Conservation (phyloP, 2,113 vertebrate genomes). For the Himantopus leucocephalus region DNA sequence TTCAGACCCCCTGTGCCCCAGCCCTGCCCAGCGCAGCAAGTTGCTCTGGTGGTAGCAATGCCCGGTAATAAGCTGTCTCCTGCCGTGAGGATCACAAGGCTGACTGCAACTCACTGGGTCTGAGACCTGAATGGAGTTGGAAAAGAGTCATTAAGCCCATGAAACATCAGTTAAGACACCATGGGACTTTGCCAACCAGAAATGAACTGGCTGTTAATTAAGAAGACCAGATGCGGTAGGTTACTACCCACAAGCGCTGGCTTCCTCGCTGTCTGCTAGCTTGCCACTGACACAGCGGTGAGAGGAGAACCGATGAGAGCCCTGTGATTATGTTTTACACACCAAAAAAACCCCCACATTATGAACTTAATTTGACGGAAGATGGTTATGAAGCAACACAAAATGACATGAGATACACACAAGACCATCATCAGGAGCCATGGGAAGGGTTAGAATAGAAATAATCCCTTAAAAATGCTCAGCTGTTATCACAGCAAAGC, state of each 20-base stretch:
- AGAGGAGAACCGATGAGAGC: background rate
- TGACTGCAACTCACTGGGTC: background rate
- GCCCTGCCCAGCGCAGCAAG: background rate
- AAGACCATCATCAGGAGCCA: background rate
- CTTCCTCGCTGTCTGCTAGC: background rate
- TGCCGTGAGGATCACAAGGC: background rate
- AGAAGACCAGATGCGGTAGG: background rate
- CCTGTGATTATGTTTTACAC: background rate
- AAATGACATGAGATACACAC: background rate
- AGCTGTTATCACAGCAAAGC: background rate
- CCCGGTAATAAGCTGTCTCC: background rate
- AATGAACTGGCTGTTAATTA: background rate
- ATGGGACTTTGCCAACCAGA: background rate
- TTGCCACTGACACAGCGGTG: background rate
- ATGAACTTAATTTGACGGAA: background rate
- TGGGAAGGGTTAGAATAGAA: background rate
- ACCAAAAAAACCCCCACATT: fast-evolving
- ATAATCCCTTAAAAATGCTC: background rate
- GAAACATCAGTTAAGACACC: background rate
- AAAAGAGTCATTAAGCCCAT: background rate
- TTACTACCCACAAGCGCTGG: background rate
- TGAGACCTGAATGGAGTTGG: background rate
- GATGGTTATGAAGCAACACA: background rate
- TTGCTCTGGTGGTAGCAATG: background rate
- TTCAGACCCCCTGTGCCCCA: background rate